Percentiles rank a stretch among this genome's conserved stretches.
Conservation (phyloP, 1,140 invertebrate species). For the Anastrepha ludens region DNA sequence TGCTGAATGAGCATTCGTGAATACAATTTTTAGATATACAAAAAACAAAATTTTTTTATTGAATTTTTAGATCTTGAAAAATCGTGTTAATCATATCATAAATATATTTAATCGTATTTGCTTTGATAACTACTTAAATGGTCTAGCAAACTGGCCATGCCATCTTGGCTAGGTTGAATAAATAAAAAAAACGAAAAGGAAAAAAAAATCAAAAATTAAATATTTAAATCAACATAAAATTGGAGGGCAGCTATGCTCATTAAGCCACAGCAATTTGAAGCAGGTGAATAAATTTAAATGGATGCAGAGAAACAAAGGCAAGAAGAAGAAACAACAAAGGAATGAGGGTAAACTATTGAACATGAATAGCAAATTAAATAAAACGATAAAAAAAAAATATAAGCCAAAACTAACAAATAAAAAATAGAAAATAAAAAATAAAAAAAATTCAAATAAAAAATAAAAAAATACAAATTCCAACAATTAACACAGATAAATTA, state of each 20-base stretch:
- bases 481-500: conserved; percentile 3
- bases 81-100: background rate
- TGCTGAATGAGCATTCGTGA: background rate
- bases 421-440: background rate
- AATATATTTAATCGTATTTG: background rate
- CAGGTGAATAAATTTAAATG: conserved; percentile 33
- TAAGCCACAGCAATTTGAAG: conserved; percentile 13
- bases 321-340: background rate
- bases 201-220: background rate
- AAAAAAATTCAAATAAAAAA: background rate
- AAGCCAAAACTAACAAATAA: background rate
- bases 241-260: conserved; percentile 19
- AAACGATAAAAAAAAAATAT: background rate
- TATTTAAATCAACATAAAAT: background rate
- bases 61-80: background rate
- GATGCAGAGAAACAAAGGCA: background rate
- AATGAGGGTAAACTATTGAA: conserved; percentile 23
- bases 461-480: background rate
- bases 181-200: background rate
- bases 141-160: background rate
- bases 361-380: background rate
- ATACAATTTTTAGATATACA: background rate
- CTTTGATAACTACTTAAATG: background rate
- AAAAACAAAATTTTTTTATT: no score
- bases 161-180: no score